Base-by-base conservation (phyloP, 1,140 invertebrate genomes). In the Coptotermes formosanus region DNA sequence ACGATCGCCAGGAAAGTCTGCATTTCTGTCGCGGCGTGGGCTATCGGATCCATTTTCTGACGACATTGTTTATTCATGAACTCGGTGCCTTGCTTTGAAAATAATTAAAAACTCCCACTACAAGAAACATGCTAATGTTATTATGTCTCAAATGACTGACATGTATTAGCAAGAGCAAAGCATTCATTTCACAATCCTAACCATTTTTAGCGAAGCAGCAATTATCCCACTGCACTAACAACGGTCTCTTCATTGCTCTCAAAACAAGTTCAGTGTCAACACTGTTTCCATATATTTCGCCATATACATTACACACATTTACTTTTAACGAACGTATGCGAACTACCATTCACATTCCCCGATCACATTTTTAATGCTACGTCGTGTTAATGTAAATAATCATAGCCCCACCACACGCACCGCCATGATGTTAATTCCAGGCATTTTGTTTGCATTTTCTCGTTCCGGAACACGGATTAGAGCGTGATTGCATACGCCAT, bases 1-100 rank as follows among this genome's bases (percentile, higher is more conserved):
- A 84, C 91, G 89, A 82, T 87, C 87, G 69, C 88, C 88, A 55
- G 83, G 19, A 21, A 55, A 55, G 32, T 55, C 84, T 52, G 64
- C 82, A 85, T 85, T 86, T 43, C 81, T 86, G 64, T 85, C 85
- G 23, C 85, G 64, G n/a, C 59, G 82, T 86, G 86, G 55, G 55
- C 44, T n/a, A 32, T 64, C 64, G 3, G 86, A 87, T 25, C 86
- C 86, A 82, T 85, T 87, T 87, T 85, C 85, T 44, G 85, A 64
- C 9, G 84, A 64, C 86, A 85, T 87, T 44, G 44, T 82, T 81
- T 25, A 75, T 75, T 75, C 59, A 64, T 7, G 7, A 75, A 75
- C 0, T 30, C n/a, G 64, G n/a, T 75, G 9, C 14, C 25, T n/a
- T 75, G 1, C 8, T 0, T 75, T 8, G n/a, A n/a, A 75, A 75